Evolutionary conservation across 2,888 invertebrate species (phyloP), one percentile per base, ranked within the genome.

Genomic region (Lasioglossum leucozonium): DNA sequence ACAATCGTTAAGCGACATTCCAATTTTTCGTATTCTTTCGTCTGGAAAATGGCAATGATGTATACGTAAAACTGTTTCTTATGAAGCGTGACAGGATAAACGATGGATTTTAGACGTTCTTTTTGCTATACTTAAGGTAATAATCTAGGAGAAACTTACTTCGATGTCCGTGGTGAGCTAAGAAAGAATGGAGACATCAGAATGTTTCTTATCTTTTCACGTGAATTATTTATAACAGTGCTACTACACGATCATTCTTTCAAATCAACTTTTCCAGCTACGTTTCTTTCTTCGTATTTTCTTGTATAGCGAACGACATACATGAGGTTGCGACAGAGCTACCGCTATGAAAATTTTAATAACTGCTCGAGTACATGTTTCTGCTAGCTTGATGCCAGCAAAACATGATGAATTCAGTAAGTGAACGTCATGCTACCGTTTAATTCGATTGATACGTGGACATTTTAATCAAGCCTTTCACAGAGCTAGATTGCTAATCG

Each of bases 81-180:
- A 40, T 40, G 34, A n/a, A 40, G 11, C 37, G n/a, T 37, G 2
- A 69, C 13, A 6, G 37, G 22, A 40, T 11, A 69, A 55, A 51
- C 18, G 18, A 26, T 58, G 42, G 16, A 71, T 55, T 40, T 26
- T n/a, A 16, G 26, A n/a, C 30, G 67, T 65, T 55, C 11, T 16
- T 1, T 55, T 47, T 47, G 26, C 40, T 44, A 71, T 11, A 18
- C 47, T 42, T 65, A 74, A 55, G 22, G 22, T 34, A 62, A 40
- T 71, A 51, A 65, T 79, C 55, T 30, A 18, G 18, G 11, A 69
- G 8, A 18, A 69, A 90, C 90, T 90, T 90, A 90, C 90, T 86
- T 90, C 82, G 86, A 47, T 73, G 77, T 90, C 89, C 89, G 82
- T 89, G 89, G 85, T 85, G 85, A 72, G 84, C 89, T 89, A 84